Conservation (phyloP, 2,888 invertebrate species). For the Oxystoma pomonae region DNA sequence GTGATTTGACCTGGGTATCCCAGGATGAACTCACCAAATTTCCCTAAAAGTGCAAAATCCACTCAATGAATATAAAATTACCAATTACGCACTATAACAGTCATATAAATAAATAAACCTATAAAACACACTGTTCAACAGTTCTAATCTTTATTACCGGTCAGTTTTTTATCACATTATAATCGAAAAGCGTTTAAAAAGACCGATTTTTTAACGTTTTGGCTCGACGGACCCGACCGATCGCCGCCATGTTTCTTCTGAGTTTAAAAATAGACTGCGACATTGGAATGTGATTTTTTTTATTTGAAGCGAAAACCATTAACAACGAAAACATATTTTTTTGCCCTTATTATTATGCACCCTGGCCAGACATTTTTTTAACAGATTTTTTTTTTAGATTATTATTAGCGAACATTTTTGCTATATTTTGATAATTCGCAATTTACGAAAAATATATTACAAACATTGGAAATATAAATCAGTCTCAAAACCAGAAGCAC, state of each 20-base stretch:
- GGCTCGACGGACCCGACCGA: conserved; percentile 34
- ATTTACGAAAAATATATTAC: no score
- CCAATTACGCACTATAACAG: conserved; percentile 25
- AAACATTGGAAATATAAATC: no score
- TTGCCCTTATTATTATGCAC: no score
- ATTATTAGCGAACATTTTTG: no score
- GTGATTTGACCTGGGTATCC: background rate
- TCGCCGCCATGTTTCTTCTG: conserved; percentile 44
- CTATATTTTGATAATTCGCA: no score
- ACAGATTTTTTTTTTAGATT: no score
- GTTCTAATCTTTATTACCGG: conserved; percentile 21
- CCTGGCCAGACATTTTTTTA: no score
- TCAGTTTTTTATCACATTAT: conserved; percentile 27
- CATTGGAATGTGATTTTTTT: conserved; percentile 35
- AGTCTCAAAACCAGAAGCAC: no score
- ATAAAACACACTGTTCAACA: conserved; percentile 23
- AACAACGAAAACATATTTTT: no score
- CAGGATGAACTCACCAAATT: conserved; percentile 13
- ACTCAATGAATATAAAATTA: conserved; percentile 25
- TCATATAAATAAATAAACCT: conserved; percentile 24
- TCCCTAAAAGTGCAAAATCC: conserved; percentile 18
- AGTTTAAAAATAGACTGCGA: conserved; percentile 45
- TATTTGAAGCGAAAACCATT: background rate
- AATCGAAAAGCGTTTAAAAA: conserved; percentile 24
- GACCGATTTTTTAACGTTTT: conserved; percentile 35